Percentiles rank a stretch among this genome's conserved stretches.
Evolutionary conservation across 2,113 vertebrate species (phyloP).

Genomic region (Pipra filicauda): DNA sequence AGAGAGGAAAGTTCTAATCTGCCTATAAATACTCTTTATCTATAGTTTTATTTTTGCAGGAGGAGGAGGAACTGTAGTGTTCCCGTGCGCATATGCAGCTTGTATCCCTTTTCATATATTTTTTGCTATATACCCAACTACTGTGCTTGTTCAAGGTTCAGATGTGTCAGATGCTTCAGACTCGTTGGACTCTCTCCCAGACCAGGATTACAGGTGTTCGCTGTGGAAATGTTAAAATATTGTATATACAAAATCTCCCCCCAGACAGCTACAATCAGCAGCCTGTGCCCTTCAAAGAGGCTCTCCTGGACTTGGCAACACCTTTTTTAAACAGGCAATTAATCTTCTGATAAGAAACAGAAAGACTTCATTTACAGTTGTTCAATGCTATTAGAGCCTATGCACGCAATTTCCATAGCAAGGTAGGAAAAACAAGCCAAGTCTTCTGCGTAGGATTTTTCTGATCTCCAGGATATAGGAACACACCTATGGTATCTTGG

Average conservation of each 20-base stretch:
- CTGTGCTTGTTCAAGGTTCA: not conserved
- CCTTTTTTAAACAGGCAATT: conserved; percentile 57
- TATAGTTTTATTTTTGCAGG: not conserved
- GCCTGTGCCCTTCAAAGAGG: not conserved
- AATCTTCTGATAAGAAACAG: conserved; percentile 52
- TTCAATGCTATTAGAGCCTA: not conserved
- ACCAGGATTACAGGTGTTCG: not conserved
- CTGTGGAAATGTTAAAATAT: not conserved
- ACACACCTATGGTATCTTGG: conserved; percentile 52
- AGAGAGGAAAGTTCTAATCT: not conserved
- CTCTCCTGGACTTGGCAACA: not conserved
- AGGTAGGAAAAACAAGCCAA: conserved; percentile 17
- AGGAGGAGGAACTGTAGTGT: not conserved
- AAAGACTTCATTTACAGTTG: conserved; percentile 35
- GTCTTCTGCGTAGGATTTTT: conserved; percentile 32
- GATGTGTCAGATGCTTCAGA: not conserved
- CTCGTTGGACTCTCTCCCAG: not conserved
- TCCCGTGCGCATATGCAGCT: not conserved
- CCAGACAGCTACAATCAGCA: not conserved
- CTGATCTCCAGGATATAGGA: conserved; percentile 38
- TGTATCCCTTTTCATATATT: not conserved
- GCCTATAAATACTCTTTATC: not conserved
- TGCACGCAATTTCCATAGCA: conserved; percentile 30
- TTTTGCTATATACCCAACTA: not conserved
- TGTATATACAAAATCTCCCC: not conserved